Conservation (phyloP, 2,113 vertebrate genomes). For the Toxostoma redivivum region DNA sequence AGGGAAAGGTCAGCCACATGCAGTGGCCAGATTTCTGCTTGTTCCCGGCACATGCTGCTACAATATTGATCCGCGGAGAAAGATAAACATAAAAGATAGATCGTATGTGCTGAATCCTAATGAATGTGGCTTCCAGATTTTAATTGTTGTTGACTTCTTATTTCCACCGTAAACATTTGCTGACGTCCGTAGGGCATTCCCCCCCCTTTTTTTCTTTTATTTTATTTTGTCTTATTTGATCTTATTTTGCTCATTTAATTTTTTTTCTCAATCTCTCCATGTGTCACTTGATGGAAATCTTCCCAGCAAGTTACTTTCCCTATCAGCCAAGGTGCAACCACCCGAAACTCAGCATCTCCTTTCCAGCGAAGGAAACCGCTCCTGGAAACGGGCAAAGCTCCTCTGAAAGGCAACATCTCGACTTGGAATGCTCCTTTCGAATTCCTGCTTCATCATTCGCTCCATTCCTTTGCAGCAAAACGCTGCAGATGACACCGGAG, state of each 20-base stretch:
- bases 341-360: background rate
- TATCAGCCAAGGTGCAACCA: background rate
- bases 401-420: slow-evolving; percentile 28
- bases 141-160: slow-evolving; percentile 66
- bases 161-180: slow-evolving; percentile 7
- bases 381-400: background rate
- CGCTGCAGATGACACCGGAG: background rate
- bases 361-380: background rate
- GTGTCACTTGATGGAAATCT: background rate
- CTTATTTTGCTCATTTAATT: background rate
- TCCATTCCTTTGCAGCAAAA: slow-evolving; percentile 7
- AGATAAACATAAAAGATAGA: slow-evolving; percentile 75
- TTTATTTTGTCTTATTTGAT: background rate
- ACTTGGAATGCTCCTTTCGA: slow-evolving; percentile 9
- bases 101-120: slow-evolving; percentile 72
- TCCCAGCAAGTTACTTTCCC: background rate
- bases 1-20: slow-evolving; percentile 86
- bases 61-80: slow-evolving; percentile 86
- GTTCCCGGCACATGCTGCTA: slow-evolving; percentile 82
- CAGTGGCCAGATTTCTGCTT: slow-evolving; percentile 80
- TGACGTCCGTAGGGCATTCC: background rate
- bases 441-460: background rate
- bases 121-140: slow-evolving; percentile 52
- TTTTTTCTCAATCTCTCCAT: fast-evolving
- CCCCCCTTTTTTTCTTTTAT: background rate